phyloP scores from a whole-genome alignment of 2,113 vertebrate species.

The Percopsis transmontana region DNA sequence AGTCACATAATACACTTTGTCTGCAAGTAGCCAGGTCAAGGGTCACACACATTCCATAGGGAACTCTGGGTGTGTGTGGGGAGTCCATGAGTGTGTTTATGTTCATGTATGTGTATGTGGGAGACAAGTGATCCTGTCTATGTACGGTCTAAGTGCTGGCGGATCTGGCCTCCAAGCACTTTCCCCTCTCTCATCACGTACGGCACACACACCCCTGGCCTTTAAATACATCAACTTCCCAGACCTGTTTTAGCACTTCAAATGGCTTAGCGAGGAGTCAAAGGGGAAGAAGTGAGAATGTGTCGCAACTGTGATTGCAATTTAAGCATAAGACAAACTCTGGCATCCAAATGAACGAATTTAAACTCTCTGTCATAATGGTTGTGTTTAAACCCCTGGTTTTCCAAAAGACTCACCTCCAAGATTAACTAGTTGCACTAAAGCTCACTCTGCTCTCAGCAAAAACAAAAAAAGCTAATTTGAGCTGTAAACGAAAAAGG shows the following conservation, averaged over 20 bases:
- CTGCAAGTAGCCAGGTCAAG: conserved; percentile 62
- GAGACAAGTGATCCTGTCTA: conserved; percentile 18
- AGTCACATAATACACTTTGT: conserved; percentile 65
- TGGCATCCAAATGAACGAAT: conserved; percentile 32
- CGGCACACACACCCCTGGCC: conserved; percentile 21
- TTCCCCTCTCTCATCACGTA: conserved; percentile 47
- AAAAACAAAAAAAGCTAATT: conserved; percentile 39
- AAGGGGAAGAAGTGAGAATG: conserved; percentile 23
- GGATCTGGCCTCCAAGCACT: conserved; percentile 42
- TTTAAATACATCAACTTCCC: conserved; percentile 11
- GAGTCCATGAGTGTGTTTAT: conserved; percentile 26
- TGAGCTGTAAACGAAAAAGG: conserved; percentile 45
- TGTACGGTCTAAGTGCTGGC: not conserved
- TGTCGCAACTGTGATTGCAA: conserved; percentile 41
- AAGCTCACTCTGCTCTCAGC: conserved; percentile 29
- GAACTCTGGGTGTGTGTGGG: conserved; percentile 42
- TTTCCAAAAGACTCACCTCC: conserved; percentile 34
- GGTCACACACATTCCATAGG: conserved; percentile 56
- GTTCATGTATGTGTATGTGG: conserved; percentile 13
- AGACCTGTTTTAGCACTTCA: conserved; percentile 45
- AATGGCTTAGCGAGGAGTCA: conserved; percentile 39
- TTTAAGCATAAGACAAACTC: conserved; percentile 50
- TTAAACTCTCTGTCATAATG: conserved; percentile 50
- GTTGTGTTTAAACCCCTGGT: conserved; percentile 45
- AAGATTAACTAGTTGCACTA: conserved; percentile 53